Percentiles rank a stretch among this genome's conserved stretches.
phyloP scores from a whole-genome alignment of 2,113 vertebrate species.

The Thunnus thynnus region DNA sequence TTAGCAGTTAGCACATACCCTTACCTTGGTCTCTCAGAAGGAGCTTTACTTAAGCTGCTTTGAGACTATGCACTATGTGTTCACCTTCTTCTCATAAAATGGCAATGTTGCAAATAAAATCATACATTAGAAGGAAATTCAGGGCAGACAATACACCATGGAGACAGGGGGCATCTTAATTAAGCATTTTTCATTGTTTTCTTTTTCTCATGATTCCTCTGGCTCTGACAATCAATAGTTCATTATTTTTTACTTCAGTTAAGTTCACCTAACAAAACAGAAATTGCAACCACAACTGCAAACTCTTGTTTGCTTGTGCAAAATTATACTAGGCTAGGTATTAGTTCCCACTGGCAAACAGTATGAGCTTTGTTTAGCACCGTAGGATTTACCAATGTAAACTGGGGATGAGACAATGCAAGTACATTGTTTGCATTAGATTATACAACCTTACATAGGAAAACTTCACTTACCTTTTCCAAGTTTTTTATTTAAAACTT shows the following conservation, averaged over 20 bases:
- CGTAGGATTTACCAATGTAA: neutral
- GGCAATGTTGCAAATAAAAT: constrained; percentile 15
- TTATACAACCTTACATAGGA: neutral
- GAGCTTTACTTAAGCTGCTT: neutral
- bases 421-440: neutral
- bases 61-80: constrained; percentile 16
- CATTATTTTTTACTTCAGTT: neutral
- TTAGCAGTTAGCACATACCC: constrained; percentile 34
- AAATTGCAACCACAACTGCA: no score
- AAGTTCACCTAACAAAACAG: no score
- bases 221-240: neutral
- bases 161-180: neutral
- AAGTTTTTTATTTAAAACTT: neutral
- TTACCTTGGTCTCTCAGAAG: constrained; percentile 29
- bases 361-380: neutral
- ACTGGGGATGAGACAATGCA: neutral
- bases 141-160: neutral
- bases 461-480: neutral
- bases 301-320: no score
- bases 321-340: no score
- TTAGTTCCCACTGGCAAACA: neutral
- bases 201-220: neutral
- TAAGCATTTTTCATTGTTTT: neutral
- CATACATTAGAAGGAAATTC: neutral
- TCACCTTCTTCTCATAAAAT: constrained; percentile 23